Conservation (phyloP, 2,888 invertebrate genomes). For the Tillus elongatus region DNA sequence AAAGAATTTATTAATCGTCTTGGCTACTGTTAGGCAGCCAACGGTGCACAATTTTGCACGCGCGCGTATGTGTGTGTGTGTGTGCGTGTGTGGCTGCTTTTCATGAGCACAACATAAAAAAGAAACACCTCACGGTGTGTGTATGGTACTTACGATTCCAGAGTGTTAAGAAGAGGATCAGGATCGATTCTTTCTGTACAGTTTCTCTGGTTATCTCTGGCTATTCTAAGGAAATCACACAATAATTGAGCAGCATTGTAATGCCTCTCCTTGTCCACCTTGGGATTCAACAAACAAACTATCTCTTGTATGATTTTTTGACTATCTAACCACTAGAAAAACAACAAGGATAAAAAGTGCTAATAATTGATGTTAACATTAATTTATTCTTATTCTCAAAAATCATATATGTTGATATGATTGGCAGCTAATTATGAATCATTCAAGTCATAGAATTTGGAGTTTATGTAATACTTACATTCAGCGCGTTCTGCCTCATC, state of each 20-base stretch:
- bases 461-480: constrained; percentile 44
- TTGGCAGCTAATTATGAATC: too few species aligned
- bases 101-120: constrained; percentile 9
- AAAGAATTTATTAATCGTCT: too few species aligned
- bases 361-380: too few species aligned
- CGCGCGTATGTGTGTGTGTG: too few species aligned
- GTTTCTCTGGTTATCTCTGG: constrained; percentile 50
- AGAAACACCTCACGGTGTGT: neutral
- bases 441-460: constrained; percentile 1
- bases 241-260: constrained; percentile 81
- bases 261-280: constrained; percentile 65
- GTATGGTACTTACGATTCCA: constrained; percentile 58
- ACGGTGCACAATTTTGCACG: too few species aligned
- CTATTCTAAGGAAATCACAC: constrained; percentile 71
- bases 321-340: constrained; percentile 80
- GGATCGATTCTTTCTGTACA: constrained; percentile 53
- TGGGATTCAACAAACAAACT: constrained; percentile 54
- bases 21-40: too few species aligned
- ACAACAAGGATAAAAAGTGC: constrained; percentile 5
- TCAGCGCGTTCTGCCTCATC: constrained; percentile 59
- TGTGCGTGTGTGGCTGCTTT: too few species aligned
- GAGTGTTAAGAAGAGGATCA: constrained; percentile 62
- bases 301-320: constrained; percentile 79
- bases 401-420: too few species aligned
- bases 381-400: too few species aligned